Conservation (phyloP, 2,113 vertebrate species). For the Edolisoma coerulescens region DNA sequence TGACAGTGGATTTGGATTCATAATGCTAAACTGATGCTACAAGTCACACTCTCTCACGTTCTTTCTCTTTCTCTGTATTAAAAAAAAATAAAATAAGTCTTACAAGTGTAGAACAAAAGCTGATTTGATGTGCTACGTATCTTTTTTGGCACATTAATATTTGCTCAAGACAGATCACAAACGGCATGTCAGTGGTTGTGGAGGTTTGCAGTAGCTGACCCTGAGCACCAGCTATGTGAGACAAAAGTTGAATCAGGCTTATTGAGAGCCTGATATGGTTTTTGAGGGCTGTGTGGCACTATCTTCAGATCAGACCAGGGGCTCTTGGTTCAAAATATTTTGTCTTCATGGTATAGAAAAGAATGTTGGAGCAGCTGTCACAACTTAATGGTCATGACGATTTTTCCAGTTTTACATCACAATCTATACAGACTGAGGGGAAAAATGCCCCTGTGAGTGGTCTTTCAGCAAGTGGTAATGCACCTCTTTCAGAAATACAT, state of each 20-base stretch:
- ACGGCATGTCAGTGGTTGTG: neutral
- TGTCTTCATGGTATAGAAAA: neutral
- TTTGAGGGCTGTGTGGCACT: neutral
- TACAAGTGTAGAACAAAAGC: neutral
- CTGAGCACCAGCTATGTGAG: neutral
- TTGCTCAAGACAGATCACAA: neutral
- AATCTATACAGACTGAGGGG: neutral
- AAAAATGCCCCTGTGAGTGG: neutral
- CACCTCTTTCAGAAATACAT: neutral
- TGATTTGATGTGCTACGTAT: rapidly evolving
- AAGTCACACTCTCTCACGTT: neutral
- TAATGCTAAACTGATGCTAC: neutral
- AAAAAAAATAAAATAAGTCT: neutral
- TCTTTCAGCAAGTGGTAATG: neutral
- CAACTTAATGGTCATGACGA: neutral
- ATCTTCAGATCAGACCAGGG: neutral
- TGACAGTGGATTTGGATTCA: neutral
- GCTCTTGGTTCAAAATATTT: neutral
- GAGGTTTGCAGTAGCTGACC: neutral
- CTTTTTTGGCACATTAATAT: neutral
- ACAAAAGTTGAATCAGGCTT: neutral
- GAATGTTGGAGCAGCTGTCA: neutral
- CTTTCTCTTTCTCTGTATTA: neutral
- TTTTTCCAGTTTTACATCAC: neutral
- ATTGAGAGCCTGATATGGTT: neutral